Base-by-base conservation (phyloP, 2,113 vertebrate genomes). In the Okapia johnstoni region DNA sequence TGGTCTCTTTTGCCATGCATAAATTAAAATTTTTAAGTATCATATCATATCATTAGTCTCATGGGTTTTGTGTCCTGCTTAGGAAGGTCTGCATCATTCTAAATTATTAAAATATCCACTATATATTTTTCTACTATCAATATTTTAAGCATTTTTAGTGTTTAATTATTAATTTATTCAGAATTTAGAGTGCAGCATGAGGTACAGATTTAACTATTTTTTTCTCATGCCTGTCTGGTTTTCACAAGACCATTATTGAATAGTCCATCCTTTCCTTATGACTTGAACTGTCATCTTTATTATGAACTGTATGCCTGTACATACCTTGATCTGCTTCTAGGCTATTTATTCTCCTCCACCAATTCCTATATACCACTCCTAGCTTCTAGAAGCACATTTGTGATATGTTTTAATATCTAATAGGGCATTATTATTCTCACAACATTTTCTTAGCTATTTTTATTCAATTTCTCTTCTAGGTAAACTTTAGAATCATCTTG, bases 61-160 rank as follows among this genome's bases (percentile, higher is more conserved):
- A 46, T 83, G 30, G n/a, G 12, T 87, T 94, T 90, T 50, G 11
- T 85, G 26, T 93, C 43, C 90, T 91, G 8, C 63, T 66, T 93
- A 96, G 58, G 80, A 90, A 96, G 40, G 23, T 76, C 60, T 48
- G 8, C 21, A 43, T 96, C 16, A 46, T 26, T 81, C 76, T 88
- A 61, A 95, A 77, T 95, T 90, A 70, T 92, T 93, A 92, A 89
- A 95, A 66, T 93, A 94, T 76, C 90, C 93, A n/a, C 40, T 26
- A 40, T 55, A 21, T 89, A 79, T 87, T 93, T 79, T 87, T 80
- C 43, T 63, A 46, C 66, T 88, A 33, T 43, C 70, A 76, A 76
- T 43, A 76, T 9, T 86, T 76, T 73, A 94, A 73, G 28, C 28
- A 57, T 88, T 36, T 96, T 81, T 60, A 81, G 52, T 93, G 48